Evolutionary conservation across 2,797 vertebrate genomes (phyloP), one percentile per base, ranked within the genome.

Genomic region (Pagetopsis macropterus): DNA sequence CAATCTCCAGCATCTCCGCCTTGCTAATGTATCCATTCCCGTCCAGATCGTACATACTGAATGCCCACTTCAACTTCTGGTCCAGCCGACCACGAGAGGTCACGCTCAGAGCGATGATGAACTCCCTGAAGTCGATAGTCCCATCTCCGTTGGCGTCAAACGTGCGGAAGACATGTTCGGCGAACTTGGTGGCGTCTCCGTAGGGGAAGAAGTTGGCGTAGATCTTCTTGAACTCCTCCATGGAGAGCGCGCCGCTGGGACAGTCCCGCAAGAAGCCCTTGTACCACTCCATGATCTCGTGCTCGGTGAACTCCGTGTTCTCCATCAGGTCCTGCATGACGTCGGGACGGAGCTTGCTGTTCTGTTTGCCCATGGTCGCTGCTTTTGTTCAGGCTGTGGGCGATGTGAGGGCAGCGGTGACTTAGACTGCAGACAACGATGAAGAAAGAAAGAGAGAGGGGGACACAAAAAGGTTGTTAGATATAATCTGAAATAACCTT

Each of bases 201-300:
- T 99, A 99, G 23, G 98, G 98, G 94, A 99, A 99, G 94, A 99
- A 99, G 96, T 99, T 99, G 87, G 97, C 97, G 7, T 99, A 99
- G 88, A 99, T 99, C 95, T 99, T 99, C 96, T 99, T 99, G 94
- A 99, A 99, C 90, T 99, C 98, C 43, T 99, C 98, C 97, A 99
- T 96, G 65, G 95, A 96, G 85, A 99, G 96, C 0, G 97, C 96
- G 41, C 98, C 98, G 0, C 97, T 99, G 83, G 98, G 98, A 84
- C 98, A 99, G 95, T 99, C 98, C 93, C 97, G 94, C 92, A 99
- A 84, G 93, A 99, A 99, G 87, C 98, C 98, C 91, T 99, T 99
- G 93, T 99, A 99, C 98, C 98, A 99, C 87, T 99, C 98, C 72
- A 96, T 96, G 94, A 99, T 99, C 94, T 99, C 98, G 0, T 97